Evolutionary conservation across 2,113 vertebrate species (phyloP), one percentile per base, ranked within the genome.

Genomic region (Daubentonia madagascariensis): DNA sequence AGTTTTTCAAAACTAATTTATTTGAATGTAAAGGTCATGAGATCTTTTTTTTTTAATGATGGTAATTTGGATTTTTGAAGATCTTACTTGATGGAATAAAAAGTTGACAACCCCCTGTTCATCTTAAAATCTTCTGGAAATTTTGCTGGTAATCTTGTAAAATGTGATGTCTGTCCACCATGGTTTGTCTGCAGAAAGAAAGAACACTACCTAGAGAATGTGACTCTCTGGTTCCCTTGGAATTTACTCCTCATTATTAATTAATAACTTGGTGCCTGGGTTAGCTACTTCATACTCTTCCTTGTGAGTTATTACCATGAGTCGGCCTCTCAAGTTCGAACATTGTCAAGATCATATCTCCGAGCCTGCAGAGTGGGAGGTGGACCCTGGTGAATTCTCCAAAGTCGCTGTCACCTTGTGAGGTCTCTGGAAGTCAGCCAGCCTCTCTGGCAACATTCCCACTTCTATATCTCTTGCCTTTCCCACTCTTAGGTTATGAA

Each of bases 391-490:
- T 37, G 63, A 76, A 28, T 89, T 96, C 94, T 94, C 86, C 68
- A 85, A 75, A 90, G 85, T 92, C 73, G 37, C 50, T 90, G 80
- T 98, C 80, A 95, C 88, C 85, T 97, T 92, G 80, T 88, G 72
- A 97, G 80, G 80, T 94, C 37, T 76, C 84, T 90, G 88, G 59
- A 96, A 92, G 45, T 28, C 79, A 61, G 73, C 94, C 17, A 25
- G 43, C 70, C 63, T 91, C 11, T 52, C 79, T 83, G 52, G 75
- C 76, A 80, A 13, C 52, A 45, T 59, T 80, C 76, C 84, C 65
- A 23, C 37, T 67, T 63, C 61, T 89, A 0, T 68, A 54, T 88
- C 65, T 91, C 73, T 87, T 81, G 70, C 65, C 25, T 67, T 54
- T 78, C 57, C 68, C 25, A 65, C 57, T 70, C n/a, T 25, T 61